Percentiles rank a stretch among this genome's conserved stretches.
Conservation (phyloP, 2,797 vertebrate genomes). For the Rhynchonycteris naso region DNA sequence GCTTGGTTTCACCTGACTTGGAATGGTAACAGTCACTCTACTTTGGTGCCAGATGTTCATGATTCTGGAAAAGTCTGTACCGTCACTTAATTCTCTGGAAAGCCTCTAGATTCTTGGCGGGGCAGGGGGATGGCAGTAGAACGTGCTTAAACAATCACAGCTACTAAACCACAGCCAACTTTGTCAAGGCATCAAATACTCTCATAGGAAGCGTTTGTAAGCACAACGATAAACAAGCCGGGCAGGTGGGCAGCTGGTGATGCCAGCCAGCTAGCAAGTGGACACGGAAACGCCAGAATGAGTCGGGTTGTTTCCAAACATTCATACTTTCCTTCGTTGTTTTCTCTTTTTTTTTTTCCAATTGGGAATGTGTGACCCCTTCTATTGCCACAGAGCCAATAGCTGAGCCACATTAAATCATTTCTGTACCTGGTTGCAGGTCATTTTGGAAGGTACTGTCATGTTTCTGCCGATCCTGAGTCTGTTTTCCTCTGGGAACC, state of each 20-base stretch:
- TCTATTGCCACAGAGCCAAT: background rate
- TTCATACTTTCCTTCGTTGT: background rate
- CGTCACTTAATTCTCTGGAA: background rate
- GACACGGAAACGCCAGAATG: background rate
- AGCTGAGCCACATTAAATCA: background rate
- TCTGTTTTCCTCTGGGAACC: background rate
- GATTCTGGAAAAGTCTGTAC: background rate
- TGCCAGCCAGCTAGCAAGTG: too few species aligned
- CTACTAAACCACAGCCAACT: background rate
- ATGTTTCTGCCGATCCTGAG: background rate
- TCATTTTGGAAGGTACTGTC: background rate
- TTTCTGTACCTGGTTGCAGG: background rate
- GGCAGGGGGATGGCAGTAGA: slow-evolving; percentile 12
- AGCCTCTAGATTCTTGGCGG: background rate
- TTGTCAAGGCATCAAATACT: background rate
- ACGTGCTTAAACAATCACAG: background rate
- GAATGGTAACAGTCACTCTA: background rate
- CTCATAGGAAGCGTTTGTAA: background rate
- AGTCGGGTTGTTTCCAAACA: background rate
- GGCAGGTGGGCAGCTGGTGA: background rate
- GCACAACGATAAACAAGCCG: background rate
- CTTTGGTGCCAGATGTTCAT: background rate
- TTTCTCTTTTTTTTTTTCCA: background rate
- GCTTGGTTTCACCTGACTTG: background rate
- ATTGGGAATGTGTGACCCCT: background rate